These are phyloP conservation scores for Pontoporia blainvillei DNA, from an alignment of 2,113 vertebrate species.

Conservation along the genomic window DNA sequence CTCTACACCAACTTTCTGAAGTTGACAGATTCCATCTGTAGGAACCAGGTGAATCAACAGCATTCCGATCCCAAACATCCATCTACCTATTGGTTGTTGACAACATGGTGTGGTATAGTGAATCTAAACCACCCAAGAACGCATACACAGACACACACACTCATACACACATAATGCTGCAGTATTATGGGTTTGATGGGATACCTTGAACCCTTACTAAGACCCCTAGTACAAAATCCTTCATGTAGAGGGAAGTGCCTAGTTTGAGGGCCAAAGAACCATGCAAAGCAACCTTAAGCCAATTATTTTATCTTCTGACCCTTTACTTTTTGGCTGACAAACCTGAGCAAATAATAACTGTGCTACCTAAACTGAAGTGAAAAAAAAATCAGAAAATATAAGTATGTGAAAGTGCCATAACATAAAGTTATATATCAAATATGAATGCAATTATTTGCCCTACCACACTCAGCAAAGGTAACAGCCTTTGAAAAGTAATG, in stretches of 20 bases:
- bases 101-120: not conserved
- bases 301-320: conserved; percentile 2
- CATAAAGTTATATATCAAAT: not conserved
- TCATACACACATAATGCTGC: not conserved
- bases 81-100: not conserved
- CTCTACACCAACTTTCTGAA: not conserved
- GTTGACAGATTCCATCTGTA: not conserved
- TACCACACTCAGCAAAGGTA: not conserved
- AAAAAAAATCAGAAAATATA: not conserved
- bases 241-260: not conserved
- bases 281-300: not conserved
- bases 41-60: not conserved
- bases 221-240: not conserved
- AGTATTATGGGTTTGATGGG: not conserved
- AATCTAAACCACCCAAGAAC: not conserved
- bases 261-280: not conserved
- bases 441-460: not conserved
- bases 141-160: not conserved
- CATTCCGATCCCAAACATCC: not conserved
- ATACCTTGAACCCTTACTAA: not conserved
- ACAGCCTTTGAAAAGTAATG: not conserved
- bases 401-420: not conserved
- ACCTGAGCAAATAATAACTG: not conserved
- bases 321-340: not conserved
- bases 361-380: not conserved